These are phyloP conservation scores for Axea sp. DNA, from an alignment of 2,888 invertebrate genomes.

Conservation along the genomic window DNA sequence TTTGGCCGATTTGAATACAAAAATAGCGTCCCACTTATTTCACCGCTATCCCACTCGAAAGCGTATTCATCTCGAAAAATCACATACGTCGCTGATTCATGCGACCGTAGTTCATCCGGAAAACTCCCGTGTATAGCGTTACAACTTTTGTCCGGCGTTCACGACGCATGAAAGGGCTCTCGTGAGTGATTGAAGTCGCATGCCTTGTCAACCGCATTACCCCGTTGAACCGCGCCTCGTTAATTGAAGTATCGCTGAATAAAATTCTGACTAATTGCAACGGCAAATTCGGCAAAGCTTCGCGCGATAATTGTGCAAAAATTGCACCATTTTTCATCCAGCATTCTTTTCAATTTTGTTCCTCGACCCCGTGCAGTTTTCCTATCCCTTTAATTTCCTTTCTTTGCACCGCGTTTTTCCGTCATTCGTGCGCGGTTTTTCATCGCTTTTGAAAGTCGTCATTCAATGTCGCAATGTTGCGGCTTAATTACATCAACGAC, in stretches of 20 bases:
- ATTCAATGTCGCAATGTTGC: conserved; percentile 32
- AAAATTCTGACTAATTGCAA: conserved; percentile 1
- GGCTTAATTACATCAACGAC: conserved; percentile 41
- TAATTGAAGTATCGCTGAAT: conserved; percentile 4
- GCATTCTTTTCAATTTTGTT: neutral
- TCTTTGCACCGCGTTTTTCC: no score
- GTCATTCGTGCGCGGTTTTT: no score
- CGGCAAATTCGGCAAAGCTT: neutral
- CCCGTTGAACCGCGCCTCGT: no score
- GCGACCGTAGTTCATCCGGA: conserved; percentile 4
- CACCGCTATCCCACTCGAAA: neutral
- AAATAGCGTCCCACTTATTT: neutral
- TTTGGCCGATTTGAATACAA: neutral
- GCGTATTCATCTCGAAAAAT: neutral
- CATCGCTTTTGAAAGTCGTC: conserved; percentile 22
- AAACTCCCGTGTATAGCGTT: neutral
- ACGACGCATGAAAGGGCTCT: neutral
- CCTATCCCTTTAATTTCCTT: neutral
- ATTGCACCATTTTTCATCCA: neutral
- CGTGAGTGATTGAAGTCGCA: neutral
- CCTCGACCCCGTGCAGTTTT: neutral
- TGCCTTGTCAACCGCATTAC: neutral
- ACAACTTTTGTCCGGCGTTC: neutral
- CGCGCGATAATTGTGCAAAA: conserved; percentile 1
- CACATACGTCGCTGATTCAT: neutral